These are phyloP conservation scores for Archips crataeganus DNA, from an alignment of 2,888 invertebrate genomes.

Conservation along the genomic window DNA sequence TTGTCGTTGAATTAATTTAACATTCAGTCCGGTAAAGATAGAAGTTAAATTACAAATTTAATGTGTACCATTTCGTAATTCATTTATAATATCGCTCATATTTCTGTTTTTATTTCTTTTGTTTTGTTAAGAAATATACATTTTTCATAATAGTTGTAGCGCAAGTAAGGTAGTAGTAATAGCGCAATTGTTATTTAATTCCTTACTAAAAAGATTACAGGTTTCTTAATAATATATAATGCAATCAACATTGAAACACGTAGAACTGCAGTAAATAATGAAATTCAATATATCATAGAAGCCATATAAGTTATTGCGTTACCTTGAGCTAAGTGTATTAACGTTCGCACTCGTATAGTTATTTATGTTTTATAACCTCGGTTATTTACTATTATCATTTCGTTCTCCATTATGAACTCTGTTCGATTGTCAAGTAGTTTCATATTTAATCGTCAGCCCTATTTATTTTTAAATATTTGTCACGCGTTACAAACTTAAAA, in stretches of 20 bases:
- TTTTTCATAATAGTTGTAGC: background rate
- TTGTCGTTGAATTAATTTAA: conserved; percentile 22
- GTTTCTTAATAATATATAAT: conserved; percentile 5
- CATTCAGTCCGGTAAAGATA: conserved; percentile 3
- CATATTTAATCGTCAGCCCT: background rate
- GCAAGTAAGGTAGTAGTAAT: background rate
- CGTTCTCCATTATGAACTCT: background rate
- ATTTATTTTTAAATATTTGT: background rate
- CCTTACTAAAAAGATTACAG: conserved; percentile 2
- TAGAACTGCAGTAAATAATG: conserved; percentile 27
- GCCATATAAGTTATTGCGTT: conserved; percentile 39
- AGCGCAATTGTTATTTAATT: conserved; percentile 7
- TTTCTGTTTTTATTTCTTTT: background rate
- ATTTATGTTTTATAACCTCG: conserved; percentile 24
- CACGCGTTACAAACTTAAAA: background rate
- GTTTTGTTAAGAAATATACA: background rate
- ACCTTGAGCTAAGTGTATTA: conserved; percentile 40
- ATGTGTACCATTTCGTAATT: background rate
- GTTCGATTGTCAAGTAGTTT: background rate
- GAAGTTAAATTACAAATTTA: background rate
- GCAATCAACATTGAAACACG: conserved; percentile 21
- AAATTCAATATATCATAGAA: conserved; percentile 38
- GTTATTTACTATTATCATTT: conserved; percentile 11
- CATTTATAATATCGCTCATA: background rate
- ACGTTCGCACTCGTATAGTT: conserved; percentile 5